Evolutionary conservation across 2,113 vertebrate genomes (phyloP).

Genomic region (Sceloporus undulatus): DNA sequence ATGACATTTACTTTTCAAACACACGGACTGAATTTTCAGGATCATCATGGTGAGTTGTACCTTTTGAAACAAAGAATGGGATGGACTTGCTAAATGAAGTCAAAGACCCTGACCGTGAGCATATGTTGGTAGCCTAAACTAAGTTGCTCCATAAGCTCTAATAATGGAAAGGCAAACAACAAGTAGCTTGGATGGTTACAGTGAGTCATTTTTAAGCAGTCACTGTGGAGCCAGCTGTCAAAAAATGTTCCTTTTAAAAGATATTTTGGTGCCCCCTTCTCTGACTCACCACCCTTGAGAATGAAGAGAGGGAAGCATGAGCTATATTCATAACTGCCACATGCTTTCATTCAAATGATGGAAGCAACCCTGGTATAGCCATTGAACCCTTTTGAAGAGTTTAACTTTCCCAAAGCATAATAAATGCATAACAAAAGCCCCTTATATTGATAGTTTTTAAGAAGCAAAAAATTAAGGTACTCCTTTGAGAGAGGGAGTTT

Average conservation of each 20-base stretch:
- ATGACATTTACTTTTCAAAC: conserved; percentile 61
- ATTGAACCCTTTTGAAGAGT: conserved; percentile 22
- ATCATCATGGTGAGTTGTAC: conserved; percentile 44
- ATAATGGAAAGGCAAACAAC: conserved; percentile 62
- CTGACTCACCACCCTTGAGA: conserved; percentile 63
- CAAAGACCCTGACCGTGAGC: not conserved
- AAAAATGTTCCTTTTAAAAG: conserved; percentile 43
- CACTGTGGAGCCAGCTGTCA: conserved; percentile 55
- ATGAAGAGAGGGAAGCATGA: conserved; percentile 46
- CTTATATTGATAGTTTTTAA: not conserved
- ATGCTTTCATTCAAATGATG: conserved; percentile 41
- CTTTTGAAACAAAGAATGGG: conserved; percentile 28
- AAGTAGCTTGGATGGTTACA: conserved; percentile 37
- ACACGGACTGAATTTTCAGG: conserved; percentile 33
- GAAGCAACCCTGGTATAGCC: conserved; percentile 46
- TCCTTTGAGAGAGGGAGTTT: not conserved
- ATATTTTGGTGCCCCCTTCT: conserved; percentile 21
- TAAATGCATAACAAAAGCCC: conserved; percentile 33
- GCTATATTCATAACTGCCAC: conserved; percentile 28
- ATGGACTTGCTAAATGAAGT: conserved; percentile 47
- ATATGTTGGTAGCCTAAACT: conserved; percentile 24
- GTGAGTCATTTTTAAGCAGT: conserved; percentile 60
- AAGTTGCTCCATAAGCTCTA: conserved; percentile 37
- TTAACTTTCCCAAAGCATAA: conserved; percentile 32
- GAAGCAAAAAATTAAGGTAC: not conserved